phyloP scores from a whole-genome alignment of 2,113 vertebrate species.

The Leucoraja erinaceus region DNA sequence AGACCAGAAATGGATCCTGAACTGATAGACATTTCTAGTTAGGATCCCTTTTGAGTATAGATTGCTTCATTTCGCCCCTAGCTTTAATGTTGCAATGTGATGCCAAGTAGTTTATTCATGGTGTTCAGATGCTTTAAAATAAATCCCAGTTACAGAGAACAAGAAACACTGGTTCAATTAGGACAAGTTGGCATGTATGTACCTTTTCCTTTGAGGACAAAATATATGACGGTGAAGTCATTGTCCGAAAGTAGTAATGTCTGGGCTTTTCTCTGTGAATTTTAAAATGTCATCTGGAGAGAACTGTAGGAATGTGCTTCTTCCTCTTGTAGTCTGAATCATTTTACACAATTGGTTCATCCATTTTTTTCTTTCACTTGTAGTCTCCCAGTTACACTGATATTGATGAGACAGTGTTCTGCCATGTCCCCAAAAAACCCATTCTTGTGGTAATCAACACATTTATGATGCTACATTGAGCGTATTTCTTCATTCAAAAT shows the following conservation, averaged over 20 bases:
- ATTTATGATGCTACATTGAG: neutral
- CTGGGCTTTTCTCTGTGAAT: neutral
- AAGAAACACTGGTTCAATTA: neutral
- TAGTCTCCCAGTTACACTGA: neutral
- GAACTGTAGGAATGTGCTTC: neutral
- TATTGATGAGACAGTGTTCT: neutral
- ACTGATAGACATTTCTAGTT: neutral
- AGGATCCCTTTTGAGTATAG: neutral
- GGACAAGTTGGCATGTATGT: neutral
- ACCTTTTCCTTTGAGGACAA: neutral
- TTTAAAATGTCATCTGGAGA: neutral
- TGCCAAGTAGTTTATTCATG: neutral
- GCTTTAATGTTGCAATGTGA: neutral
- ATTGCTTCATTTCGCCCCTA: neutral
- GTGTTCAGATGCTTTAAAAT: conserved; percentile 11
- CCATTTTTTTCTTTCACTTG: neutral
- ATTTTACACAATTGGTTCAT: neutral
- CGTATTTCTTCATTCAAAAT: neutral
- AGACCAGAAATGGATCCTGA: neutral
- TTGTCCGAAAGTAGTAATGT: too few species aligned
- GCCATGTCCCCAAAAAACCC: neutral
- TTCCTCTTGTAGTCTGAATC: neutral
- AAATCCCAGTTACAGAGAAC: neutral
- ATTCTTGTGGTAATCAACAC: neutral
- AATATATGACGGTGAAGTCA: neutral